Base-by-base conservation (phyloP, 2,797 vertebrate genomes). In the Gallinago stenura region DNA sequence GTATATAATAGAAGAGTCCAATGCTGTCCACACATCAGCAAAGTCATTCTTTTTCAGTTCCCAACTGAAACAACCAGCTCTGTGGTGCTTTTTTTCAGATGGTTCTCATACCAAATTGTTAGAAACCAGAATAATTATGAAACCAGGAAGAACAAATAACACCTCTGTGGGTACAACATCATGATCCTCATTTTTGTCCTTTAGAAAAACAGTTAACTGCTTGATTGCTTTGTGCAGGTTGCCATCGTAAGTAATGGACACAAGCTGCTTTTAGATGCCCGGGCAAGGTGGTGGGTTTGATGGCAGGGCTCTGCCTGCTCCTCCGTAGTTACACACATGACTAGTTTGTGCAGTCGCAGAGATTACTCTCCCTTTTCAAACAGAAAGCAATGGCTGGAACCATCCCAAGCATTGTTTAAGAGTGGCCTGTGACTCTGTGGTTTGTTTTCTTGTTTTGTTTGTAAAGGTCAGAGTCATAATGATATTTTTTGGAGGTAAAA, bases 281-380 rank as follows among this genome's bases (percentile, higher is more conserved):
- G 69, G 51, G 39, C 33, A 21, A 9, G 5, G 28, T 12, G 35
- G 33, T 83, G 66, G 66, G 21, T 90, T 57, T 73, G 87, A 41
- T n/a, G 70, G 65, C 19, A 57, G 70, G 5, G 46, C 81, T 78
- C 57, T 37, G 68, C 9, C 4, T 48, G 45, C 45, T 87, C 48
- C 79, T 87, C 75, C 3, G 3, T 77, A 10, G 79, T 93, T 77
- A 39, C 68, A 69, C 66, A 69, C 66, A 43, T 20, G 70, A 56
- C 81, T 81, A 48, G 17, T 82, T 78, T 37, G 68, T 89, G 92
- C 60, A 21, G 87, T 87, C 37, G 41, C 81, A 66, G 71, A 80
- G 83, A 91, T 94, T 87, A 79, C 85, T 88, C 54, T 96, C 71
- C 73, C 81, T 94, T 96, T 91, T 88, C 92, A 91, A 93, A 94